Base-by-base conservation (phyloP, 1,140 invertebrate genomes). In the Leptopilina clavipes region DNA sequence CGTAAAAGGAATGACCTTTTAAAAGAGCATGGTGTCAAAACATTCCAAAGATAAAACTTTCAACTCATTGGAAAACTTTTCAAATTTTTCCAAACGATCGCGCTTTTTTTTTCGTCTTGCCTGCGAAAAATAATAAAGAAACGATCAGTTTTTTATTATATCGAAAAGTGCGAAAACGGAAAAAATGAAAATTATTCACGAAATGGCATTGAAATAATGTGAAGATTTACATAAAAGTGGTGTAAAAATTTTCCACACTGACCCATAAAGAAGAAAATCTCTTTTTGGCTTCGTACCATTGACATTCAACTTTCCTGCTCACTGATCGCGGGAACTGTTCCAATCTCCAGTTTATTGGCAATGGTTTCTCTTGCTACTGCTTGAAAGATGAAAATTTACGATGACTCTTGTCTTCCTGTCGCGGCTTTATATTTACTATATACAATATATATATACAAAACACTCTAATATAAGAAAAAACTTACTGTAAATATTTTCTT, bases 231-330 rank as follows among this genome's bases (percentile, higher is more conserved):
- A 48, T 48, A n/a, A 52, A 17, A 52, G 17, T 7, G 1, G 12
- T 8, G 48, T 17, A 17, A 52, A n/a, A 52, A 17, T 52, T 52
- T n/a, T 52, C 3, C 48, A 52, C 37, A 40, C 37, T 40, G n/a
- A 17, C 48, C 48, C 14, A 48, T 48, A 48, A 48, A 48, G 44
- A 14, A n/a, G 45, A 17, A 52, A 52, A 17, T n/a, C n/a, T 52
- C 48, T 17, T 52, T 52, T 52, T 52, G 48, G 48, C 48, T 52
- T 5, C 48, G 5, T n/a, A 17, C 14, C 48, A 52, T 52, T 52
- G 14, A n/a, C 48, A 52, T 52, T 52, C 48, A 52, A 52, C 48
- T 52, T 52, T 52, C 48, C 48, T 52, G 48, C 48, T 52, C 48
- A 52, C 48, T 52, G 48, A 17, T 52, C 48, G 48, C 48, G n/a